These are phyloP conservation scores for Lycocerus yunnanus DNA, from an alignment of 2,888 invertebrate species.

Conservation along the genomic window DNA sequence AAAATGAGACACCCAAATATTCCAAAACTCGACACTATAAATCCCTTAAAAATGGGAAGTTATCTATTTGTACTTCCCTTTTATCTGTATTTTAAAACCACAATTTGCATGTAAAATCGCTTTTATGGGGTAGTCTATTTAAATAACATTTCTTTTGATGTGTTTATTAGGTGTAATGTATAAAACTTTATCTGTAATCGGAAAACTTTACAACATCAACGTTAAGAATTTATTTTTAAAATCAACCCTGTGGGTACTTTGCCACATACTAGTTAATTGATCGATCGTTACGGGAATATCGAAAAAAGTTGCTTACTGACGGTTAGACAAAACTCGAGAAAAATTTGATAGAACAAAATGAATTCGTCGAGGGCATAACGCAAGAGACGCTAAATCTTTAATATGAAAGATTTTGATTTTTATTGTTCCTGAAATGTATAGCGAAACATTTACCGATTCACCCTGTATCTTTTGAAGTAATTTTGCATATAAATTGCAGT, in stretches of 20 bases:
- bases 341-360: neutral
- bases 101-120: neutral
- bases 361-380: neutral
- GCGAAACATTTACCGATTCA: neutral
- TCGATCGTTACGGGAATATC: neutral
- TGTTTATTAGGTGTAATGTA: neutral
- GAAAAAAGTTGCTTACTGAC: neutral
- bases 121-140: neutral
- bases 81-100: neutral
- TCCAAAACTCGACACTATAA: neutral
- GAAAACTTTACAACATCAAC: neutral
- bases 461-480: neutral
- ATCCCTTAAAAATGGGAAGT: neutral
- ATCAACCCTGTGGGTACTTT: neutral
- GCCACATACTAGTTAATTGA: neutral
- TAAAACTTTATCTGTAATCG: neutral
- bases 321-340: neutral
- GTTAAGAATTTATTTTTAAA: neutral
- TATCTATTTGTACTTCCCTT: neutral
- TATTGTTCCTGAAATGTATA: neutral
- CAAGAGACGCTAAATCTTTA: too few relatives aligned
- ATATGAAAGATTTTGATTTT: too few relatives aligned
- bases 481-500: neutral
- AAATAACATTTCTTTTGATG: neutral
- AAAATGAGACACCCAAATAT: neutral